These are phyloP conservation scores for Gila orcuttii DNA, from an alignment of 2,113 vertebrate genomes.

Conservation along the genomic window DNA sequence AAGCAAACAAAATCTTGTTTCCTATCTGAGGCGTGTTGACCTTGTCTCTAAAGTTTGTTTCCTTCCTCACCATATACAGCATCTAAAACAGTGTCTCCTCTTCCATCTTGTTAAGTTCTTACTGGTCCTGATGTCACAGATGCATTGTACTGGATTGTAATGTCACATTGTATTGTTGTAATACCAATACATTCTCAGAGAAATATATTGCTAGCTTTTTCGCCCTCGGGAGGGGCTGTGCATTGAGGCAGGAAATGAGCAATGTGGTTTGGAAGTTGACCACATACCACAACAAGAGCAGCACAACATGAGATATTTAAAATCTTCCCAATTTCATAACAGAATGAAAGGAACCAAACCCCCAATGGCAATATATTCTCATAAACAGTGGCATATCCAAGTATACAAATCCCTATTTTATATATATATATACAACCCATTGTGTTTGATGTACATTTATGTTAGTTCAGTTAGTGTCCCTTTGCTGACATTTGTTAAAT, in stretches of 20 bases:
- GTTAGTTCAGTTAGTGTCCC: background rate
- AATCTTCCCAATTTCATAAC: background rate
- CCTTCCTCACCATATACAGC: constrained; percentile 56
- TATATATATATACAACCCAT: background rate
- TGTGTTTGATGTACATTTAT: background rate
- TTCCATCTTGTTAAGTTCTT: background rate
- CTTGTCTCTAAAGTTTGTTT: constrained; percentile 50
- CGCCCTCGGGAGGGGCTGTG: background rate
- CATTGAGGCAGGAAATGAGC: constrained; percentile 29
- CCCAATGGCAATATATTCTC: background rate
- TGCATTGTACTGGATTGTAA: constrained; percentile 1
- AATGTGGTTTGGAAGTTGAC: constrained; percentile 16
- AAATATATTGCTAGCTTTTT: background rate
- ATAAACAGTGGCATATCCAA: background rate
- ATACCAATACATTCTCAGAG: background rate
- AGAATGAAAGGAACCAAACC: background rate
- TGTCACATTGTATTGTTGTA: background rate
- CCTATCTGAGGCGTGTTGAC: constrained; percentile 57
- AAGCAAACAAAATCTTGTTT: constrained; percentile 60
- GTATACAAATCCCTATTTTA: background rate
- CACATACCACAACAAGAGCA: constrained; percentile 5
- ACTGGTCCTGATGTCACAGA: constrained; percentile 1
- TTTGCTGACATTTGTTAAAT: background rate
- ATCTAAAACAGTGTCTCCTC: constrained; percentile 4
- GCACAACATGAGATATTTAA: background rate